These are phyloP conservation scores for Corydoras maculifer DNA, from an alignment of 2,113 vertebrate genomes.

Conservation along the genomic window DNA sequence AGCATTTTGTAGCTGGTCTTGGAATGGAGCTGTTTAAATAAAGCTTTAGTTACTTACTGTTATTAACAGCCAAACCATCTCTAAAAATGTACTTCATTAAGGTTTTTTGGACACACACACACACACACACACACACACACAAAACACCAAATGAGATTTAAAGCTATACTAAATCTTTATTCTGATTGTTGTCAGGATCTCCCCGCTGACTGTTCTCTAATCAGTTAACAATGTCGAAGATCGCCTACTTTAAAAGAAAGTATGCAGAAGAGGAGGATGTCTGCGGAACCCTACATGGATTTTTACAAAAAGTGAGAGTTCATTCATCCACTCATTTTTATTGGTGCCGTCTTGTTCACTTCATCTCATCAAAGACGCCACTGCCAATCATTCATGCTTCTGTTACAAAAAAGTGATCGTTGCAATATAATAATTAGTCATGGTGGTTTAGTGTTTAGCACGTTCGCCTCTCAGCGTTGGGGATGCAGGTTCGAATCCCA, in stretches of 20 bases:
- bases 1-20: too few species aligned
- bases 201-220: conserved; percentile 51
- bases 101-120: background rate
- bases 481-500: too few species aligned
- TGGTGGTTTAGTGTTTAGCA: too few species aligned
- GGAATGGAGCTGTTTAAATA: too few species aligned
- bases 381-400: too few species aligned
- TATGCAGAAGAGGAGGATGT: conserved; percentile 99
- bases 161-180: background rate
- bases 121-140: background rate
- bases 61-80: too few species aligned
- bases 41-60: too few species aligned
- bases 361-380: background rate
- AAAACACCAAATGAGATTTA: background rate
- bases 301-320: conserved; percentile 88
- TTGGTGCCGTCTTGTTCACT: background rate
- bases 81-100: too few species aligned
- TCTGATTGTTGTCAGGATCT: conserved; percentile 33
- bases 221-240: conserved; percentile 96
- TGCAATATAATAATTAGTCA: too few species aligned
- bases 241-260: conserved; percentile 99
- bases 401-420: too few species aligned
- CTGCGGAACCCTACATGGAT: conserved; percentile 86
- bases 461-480: too few species aligned
- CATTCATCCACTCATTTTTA: background rate